Evolutionary conservation across 2,888 invertebrate genomes (phyloP).

Genomic region (Pyrrhia umbra): DNA sequence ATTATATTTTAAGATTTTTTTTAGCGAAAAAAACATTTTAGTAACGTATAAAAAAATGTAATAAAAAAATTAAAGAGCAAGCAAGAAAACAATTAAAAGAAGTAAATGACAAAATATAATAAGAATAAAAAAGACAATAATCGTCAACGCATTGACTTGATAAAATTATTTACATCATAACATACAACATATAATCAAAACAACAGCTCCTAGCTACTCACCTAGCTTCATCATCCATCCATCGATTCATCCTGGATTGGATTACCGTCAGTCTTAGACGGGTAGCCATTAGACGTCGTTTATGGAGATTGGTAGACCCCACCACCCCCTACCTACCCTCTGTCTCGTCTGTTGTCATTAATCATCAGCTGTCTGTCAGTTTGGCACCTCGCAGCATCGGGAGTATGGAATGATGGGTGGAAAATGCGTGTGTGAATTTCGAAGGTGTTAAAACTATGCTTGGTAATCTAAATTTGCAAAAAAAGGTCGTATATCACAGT

Average conservation of each 20-base stretch:
- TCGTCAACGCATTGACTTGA: background rate
- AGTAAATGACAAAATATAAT: no score
- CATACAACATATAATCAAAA: background rate
- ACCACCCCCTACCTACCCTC: slow-evolving; percentile 26
- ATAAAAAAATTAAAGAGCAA: no score
- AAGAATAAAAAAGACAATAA: no score
- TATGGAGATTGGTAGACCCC: slow-evolving; percentile 73
- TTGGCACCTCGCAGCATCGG: slow-evolving; percentile 33
- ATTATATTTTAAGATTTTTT: no score
- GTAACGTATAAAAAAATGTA: no score
- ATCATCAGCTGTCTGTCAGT: slow-evolving; percentile 71
- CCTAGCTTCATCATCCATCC: slow-evolving; percentile 4
- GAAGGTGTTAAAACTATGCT: background rate
- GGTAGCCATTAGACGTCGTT: slow-evolving; percentile 75
- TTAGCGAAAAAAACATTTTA: no score
- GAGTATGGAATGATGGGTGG: background rate
- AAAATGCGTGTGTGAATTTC: slow-evolving; percentile 14
- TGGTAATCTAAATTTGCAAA: no score
- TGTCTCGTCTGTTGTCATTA: slow-evolving; percentile 58
- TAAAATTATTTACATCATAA: background rate
- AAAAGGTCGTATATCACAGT: no score
- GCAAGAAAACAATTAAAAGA: no score
- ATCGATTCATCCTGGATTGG: slow-evolving; percentile 64
- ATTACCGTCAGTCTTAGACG: slow-evolving; percentile 65
- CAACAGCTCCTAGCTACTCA: background rate